Conservation (phyloP, 2,113 vertebrate species). For the Grammatotria lemairii region DNA sequence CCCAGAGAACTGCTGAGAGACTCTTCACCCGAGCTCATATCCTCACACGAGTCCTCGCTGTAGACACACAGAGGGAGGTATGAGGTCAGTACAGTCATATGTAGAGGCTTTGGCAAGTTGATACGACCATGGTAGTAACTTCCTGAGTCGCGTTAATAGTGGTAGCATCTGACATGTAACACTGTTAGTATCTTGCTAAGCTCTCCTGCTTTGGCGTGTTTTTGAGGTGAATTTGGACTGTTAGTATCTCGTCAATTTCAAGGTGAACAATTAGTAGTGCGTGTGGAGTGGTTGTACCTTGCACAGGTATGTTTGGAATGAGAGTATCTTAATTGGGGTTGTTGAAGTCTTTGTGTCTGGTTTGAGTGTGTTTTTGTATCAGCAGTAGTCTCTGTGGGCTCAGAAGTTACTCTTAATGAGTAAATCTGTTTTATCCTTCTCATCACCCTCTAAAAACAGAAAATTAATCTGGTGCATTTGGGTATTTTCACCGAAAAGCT, state of each 20-base stretch:
- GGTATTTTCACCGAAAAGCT: neutral
- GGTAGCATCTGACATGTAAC: neutral
- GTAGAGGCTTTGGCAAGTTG: neutral
- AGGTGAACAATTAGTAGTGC: neutral
- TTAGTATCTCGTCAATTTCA: neutral
- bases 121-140: neutral
- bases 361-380: neutral
- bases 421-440: neutral
- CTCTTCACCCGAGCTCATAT: conserved; percentile 90
- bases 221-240: neutral
- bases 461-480: neutral
- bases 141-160: neutral
- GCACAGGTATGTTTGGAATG: neutral
- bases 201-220: neutral
- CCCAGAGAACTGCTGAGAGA: conserved; percentile 83
- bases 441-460: neutral
- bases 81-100: neutral
- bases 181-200: neutral
- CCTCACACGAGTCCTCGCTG: conserved; percentile 91
- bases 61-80: neutral
- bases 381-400: neutral
- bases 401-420: neutral
- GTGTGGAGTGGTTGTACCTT: neutral
- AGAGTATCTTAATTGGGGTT: neutral
- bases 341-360: neutral